Evolutionary conservation across 2,113 vertebrate genomes (phyloP), one percentile per base, ranked within the genome.

Genomic region (Formicarius rufipectus): DNA sequence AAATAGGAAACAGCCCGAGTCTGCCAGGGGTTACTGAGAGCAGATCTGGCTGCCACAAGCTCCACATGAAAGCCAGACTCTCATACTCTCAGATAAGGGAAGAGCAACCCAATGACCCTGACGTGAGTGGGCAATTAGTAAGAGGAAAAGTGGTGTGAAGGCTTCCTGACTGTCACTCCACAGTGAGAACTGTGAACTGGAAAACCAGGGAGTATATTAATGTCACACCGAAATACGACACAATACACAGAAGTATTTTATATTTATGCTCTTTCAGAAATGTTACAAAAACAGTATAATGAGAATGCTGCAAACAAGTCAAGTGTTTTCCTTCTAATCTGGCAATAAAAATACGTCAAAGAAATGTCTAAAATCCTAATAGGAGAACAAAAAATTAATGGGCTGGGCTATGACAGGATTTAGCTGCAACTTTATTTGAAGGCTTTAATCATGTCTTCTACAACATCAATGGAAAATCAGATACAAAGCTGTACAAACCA

Each of bases 241-340:
- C 90, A 93, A 94, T 74, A 84, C 92, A 90, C 93, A 96, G 87
- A 97, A 97, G 94, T 96, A 93, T 95, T 98, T 98, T 96, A 96
- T 96, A 97, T 95, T 97, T 98, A 97, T 97, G 97, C 96, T 97
- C 96, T 96, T 98, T 96, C 91, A 94, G 97, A 96, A 98, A 96
- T 94, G 95, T 98, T 98, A 97, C 97, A 98, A 98, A 97, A 97
- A 96, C 97, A 96, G 96, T 92, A 97, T 98, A 98, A 98, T 98
- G 97, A 97, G 97, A 97, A 94, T 25, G 74, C 69, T 96, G 98
- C 97, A 98, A 98, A 98, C 95, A 79, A 97, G 96, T 94, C 73
- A 96, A 97, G 95, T 97, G 79, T 97, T 98, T 97, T 96, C 97
- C 94, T 98, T 88, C 97, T 97, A 97, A 98, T 97, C 95, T 93